Evolutionary conservation across 2,888 invertebrate genomes (phyloP).

Genomic region (Caenorhabditis zanzibari): DNA sequence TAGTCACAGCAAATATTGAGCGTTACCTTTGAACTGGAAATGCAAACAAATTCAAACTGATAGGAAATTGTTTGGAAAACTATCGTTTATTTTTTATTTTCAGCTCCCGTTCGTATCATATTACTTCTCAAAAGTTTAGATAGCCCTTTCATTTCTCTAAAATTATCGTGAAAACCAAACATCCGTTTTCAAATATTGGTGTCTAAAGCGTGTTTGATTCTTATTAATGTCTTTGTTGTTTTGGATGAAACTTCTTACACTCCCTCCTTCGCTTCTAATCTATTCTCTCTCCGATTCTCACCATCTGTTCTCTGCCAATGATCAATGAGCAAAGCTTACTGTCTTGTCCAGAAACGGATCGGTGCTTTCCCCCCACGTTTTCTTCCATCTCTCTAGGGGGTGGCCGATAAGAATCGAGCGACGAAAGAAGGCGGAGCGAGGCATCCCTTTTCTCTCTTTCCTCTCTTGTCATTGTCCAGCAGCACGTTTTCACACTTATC

Average conservation of each 20-base stretch:
- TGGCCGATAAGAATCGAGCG: constrained; percentile 55
- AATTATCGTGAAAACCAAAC: not conserved
- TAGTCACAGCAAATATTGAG: too few species aligned
- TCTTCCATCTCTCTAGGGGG: constrained; percentile 26
- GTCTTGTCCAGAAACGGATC: constrained; percentile 32
- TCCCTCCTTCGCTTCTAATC: not conserved
- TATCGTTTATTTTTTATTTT: not conserved
- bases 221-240: constrained; percentile 23
- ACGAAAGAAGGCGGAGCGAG: constrained; percentile 59
- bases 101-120: not conserved
- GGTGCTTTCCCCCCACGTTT: constrained; percentile 39
- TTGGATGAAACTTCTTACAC: constrained; percentile 27
- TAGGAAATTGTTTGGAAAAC: too few species aligned
- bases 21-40: too few species aligned
- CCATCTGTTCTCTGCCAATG: constrained; percentile 36
- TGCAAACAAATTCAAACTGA: too few species aligned
- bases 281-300: not conserved
- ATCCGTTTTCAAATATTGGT: not conserved
- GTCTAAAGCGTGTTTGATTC: not conserved
- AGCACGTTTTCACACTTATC: constrained; percentile 64
- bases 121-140: not conserved
- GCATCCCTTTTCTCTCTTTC: constrained; percentile 18
- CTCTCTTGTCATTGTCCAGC: constrained; percentile 43
- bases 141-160: not conserved
- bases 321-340: constrained; percentile 58